Base-by-base conservation (phyloP, 1,140 invertebrate species). In the Hermetia illucens region DNA sequence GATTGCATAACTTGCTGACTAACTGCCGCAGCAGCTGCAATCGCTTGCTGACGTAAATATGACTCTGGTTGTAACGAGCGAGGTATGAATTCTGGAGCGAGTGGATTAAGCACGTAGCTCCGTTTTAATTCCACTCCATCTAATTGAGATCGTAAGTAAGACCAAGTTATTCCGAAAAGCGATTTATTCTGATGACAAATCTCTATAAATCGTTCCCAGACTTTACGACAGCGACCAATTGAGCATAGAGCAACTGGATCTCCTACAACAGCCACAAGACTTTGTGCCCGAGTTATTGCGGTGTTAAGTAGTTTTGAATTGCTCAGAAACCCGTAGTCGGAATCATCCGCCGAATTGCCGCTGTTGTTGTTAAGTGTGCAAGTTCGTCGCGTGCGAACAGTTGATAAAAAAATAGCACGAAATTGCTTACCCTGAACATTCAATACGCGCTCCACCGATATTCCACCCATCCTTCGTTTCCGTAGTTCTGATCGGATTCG, bases 401-500 rank as follows among this genome's bases (percentile, higher is more conserved):
- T 88, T 16, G 82, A 87, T 24, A 91, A 63, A 45, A 92, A 82
- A 20, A 91, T 77, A 1, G 81, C 84, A 8, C 83, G 68, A 51
- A 90, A 92, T 58, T 91, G 84, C 56, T 90, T 90, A 56, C 84
- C 84, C 65, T 91, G 87, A 1, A 89, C 83, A 63, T 91, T 91
- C 1, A 87, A 64, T 8, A 90, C 84, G 41, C 85, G 64, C 55
- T 90, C 87, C 2, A 90, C 87, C 5, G 80, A 83, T 21, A 91
- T 77, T 27, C 79, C 76, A 39, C 70, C 71, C 50, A 89, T 69
- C 31, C 76, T 66, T 4, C 73, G 63, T 52, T 84, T 83, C 22
- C 85, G 65, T 13, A 91, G 52, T 52, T 87, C 82, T n/a, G 70
- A 71, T 39, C 85, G 68, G 33, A 91, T 87, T 27, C 78, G 67